A percentile compares a stretch with the other conserved stretches of the same genome.
Conservation (phyloP, 2,888 invertebrate species). For the Tribolium freemani region DNA sequence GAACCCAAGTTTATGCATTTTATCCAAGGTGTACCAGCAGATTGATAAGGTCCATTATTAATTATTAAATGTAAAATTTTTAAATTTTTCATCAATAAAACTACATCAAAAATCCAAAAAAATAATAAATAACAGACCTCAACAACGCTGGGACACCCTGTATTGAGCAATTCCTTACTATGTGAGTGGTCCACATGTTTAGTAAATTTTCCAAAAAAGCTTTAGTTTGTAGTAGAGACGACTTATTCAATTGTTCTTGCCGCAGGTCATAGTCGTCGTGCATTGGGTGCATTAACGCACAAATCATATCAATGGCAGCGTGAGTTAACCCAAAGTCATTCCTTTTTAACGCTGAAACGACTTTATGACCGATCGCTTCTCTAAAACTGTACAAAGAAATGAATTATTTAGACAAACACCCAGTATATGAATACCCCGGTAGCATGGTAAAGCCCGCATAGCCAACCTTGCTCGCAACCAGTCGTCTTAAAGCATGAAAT, state of each 20-base stretch:
- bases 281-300: conserved; percentile 99
- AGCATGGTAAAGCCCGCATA: conserved; percentile 95
- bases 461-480: conserved; percentile 98
- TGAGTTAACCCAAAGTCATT: conserved; percentile 93
- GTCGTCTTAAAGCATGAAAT: conserved; percentile 92
- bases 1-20: background rate
- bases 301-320: conserved; percentile 97
- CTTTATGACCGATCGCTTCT: conserved; percentile 93
- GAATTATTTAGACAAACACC: background rate
- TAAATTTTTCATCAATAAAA: too few species aligned
- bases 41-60: too few species aligned
- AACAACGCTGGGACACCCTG: too few species aligned
- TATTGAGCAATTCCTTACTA: conserved; percentile 72
- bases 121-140: too few species aligned
- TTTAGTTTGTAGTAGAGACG: conserved; percentile 91
- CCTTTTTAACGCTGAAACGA: conserved; percentile 89
- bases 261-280: conserved; percentile 95
- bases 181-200: conserved; percentile 95
- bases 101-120: too few species aligned
- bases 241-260: conserved; percentile 98
- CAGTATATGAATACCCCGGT: conserved; percentile 75
- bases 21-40: background rate
- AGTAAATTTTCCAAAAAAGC: conserved; percentile 93
- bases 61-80: too few species aligned
- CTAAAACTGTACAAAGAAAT: conserved; percentile 73